Percentiles rank a stretch among this genome's conserved stretches.
These are phyloP conservation scores for Julus scanicus DNA, from an alignment of 2,888 invertebrate species.

Conservation along the genomic window DNA sequence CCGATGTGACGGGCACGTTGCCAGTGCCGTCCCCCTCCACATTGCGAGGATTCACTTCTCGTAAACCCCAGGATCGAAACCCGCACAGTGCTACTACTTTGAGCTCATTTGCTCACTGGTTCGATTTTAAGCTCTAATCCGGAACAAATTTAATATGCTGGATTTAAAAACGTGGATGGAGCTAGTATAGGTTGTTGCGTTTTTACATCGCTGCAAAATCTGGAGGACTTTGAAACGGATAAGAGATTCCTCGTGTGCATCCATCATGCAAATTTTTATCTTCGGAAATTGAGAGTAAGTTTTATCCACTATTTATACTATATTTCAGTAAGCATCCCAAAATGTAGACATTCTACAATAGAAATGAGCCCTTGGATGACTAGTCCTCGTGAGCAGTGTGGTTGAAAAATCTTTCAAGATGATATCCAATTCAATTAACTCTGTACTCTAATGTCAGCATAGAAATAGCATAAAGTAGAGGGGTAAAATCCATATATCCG, in stretches of 20 bases:
- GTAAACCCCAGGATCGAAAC: neutral
- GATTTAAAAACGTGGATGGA: neutral
- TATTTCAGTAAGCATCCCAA: neutral
- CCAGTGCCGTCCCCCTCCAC: neutral
- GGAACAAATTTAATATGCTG: neutral
- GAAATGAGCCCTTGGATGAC: too few relatives aligned
- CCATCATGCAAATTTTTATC: neutral
- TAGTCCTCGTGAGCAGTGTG: too few relatives aligned
- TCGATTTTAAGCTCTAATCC: neutral
- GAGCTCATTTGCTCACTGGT: neutral
- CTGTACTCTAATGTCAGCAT: too few relatives aligned
- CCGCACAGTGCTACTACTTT: neutral
- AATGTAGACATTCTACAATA: neutral
- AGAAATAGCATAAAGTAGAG: too few relatives aligned
- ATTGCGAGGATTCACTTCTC: neutral
- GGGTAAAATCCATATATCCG: too few relatives aligned
- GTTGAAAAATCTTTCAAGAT: too few relatives aligned
- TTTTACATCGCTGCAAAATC: neutral
- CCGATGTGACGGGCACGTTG: neutral
- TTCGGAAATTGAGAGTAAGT: neutral
- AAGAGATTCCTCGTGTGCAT: neutral
- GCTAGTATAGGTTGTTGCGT: too few relatives aligned
- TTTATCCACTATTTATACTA: neutral
- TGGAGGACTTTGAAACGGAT: neutral
- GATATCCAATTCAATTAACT: too few relatives aligned